Percentiles rank a stretch among this genome's conserved stretches.
phyloP scores from a whole-genome alignment of 2,888 invertebrate genomes.

The Ormyrus labotus region DNA sequence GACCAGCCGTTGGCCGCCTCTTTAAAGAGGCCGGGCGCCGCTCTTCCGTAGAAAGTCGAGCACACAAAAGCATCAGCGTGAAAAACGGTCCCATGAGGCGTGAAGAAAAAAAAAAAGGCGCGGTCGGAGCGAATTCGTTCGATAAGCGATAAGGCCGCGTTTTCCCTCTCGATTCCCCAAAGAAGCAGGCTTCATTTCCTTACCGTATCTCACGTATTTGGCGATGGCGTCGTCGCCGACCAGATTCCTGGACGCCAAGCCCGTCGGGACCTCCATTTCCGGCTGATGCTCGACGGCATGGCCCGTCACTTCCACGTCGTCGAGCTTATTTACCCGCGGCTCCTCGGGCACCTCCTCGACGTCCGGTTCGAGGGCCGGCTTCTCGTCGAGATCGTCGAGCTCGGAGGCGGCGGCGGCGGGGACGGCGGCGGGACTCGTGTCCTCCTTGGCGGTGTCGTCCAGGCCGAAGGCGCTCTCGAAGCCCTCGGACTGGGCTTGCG shows the following conservation, averaged over 20 bases:
- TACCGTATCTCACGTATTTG: constrained; percentile 72
- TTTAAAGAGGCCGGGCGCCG: neutral
- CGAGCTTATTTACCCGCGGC: neutral
- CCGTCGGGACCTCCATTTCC: neutral
- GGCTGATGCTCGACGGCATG: no score
- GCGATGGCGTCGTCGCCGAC: constrained; percentile 59
- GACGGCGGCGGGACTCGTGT: neutral
- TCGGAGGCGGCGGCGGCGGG: constrained; percentile 55
- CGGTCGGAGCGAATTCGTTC: constrained; percentile 17
- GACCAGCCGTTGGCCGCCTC: no score
- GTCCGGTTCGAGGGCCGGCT: neutral
- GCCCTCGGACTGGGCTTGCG: constrained; percentile 48
- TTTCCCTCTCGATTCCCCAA: constrained; percentile 1
- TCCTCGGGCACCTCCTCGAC: constrained; percentile 1
- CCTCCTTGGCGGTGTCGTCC: constrained; percentile 23
- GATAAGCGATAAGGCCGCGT: constrained; percentile 34
- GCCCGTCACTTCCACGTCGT: constrained; percentile 13
- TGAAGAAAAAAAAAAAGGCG: constrained; percentile 11
- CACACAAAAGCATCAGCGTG: neutral
- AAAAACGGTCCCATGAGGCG: neutral
- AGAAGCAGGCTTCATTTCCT: constrained; percentile 48
- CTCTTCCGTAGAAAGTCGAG: no score
- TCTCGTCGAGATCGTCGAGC: constrained; percentile 60
- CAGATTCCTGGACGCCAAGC: constrained; percentile 56
- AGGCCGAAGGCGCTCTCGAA: constrained; percentile 66